Evolutionary conservation across 2,113 vertebrate genomes (phyloP).

Genomic region (Gila orcuttii): DNA sequence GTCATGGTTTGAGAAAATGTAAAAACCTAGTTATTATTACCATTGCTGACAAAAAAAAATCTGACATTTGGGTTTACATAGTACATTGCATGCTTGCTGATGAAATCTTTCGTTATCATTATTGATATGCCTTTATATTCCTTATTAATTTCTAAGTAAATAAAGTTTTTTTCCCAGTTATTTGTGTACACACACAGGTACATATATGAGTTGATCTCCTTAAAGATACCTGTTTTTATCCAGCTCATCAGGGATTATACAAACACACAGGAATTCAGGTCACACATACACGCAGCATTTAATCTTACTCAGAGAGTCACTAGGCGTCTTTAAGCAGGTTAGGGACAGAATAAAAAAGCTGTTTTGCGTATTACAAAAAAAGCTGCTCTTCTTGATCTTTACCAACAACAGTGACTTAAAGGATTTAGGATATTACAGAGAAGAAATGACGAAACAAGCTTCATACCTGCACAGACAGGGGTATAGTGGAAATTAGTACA

Average conservation of each 20-base stretch:
- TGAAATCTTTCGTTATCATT: neutral
- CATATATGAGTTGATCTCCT: neutral
- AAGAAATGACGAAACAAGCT: neutral
- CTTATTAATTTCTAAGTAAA: neutral
- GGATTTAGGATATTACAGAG: constrained; percentile 3
- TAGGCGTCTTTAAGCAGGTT: constrained; percentile 24
- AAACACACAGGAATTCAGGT: constrained; percentile 40
- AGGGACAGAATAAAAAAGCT: neutral
- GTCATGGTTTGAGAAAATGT: neutral
- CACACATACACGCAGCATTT: neutral
- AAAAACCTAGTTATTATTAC: neutral
- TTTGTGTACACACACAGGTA: neutral
- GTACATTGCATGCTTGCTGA: neutral
- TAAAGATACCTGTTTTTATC: constrained; percentile 17
- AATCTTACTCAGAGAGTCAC: neutral
- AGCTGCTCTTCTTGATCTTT: constrained; percentile 1
- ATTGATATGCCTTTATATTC: neutral
- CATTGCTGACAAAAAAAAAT: neutral
- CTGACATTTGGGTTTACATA: neutral
- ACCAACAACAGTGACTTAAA: constrained; percentile 1
- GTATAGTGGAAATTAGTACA: neutral
- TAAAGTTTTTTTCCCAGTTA: neutral
- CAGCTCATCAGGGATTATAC: constrained; percentile 31
- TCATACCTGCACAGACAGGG: neutral
- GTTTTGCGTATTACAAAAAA: constrained; percentile 14